Evolutionary conservation across 2,797 vertebrate species (phyloP), one percentile per base, ranked within the genome.

Genomic region (Microtus agrestis): DNA sequence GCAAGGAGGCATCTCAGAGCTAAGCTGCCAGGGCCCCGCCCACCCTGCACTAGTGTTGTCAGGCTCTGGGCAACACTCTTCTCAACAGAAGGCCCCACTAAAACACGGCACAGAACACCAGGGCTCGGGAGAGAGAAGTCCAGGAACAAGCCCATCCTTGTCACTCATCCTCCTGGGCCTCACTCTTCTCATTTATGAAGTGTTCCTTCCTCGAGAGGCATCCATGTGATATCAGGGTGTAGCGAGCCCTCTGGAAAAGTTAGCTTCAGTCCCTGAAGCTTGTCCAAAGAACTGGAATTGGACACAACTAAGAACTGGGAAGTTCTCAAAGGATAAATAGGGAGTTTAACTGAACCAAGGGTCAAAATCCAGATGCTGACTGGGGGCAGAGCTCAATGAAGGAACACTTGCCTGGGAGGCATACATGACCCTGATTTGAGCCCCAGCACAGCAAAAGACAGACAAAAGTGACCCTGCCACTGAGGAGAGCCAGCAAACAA

Each of bases 161-260:
- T 56, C 48, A 13, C 69, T 37, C 0, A 4, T 5, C 40, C 80
- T 8, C 4, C n/a, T 51, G 3, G 1, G 17, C 77, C 89, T 86
- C 9, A 2, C 3, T 56, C 54, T 82, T 69, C 73, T 91, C 82
- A 13, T 6, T 63, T 25, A 27, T 46, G 15, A 74, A 54, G 79
- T 79, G 40, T 8, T n/a, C 2, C 54, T 7, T n/a, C 43, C 40
- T 19, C 6, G 46, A 25, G 59, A 48, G 67, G 25, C 23, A 34
- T 37, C 34, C 1, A 0, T 1, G 34, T 14, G 11, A 65, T 4
- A 4, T 25, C 46, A 6, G 19, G 5, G 23, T 34, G 77, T 7
- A 31, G 2, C 2, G n/a, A 63, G 27, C 9, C 54, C 78, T 69
- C 19, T 1, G 40, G 7, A n/a, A 63, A 43, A 0, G 1, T 63